Base-by-base conservation (phyloP, 2,113 vertebrate species). In the Lampris incognitus region DNA sequence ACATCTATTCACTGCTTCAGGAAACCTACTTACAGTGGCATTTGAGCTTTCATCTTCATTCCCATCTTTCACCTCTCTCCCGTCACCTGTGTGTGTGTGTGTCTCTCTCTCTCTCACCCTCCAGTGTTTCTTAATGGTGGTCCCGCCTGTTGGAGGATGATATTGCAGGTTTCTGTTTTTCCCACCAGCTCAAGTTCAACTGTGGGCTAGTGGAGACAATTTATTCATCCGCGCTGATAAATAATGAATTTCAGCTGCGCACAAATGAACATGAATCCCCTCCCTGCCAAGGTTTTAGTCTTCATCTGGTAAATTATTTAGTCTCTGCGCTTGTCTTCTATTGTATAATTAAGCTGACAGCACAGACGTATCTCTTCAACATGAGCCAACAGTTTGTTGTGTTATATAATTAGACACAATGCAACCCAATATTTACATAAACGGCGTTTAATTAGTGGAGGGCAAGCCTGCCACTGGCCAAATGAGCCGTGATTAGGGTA, bases 211-310 rank as follows among this genome's bases (percentile, higher is more conserved):
- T 46, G 0, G 72, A 39, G 67, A 91, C 87, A 69, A 90, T 90
- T 85, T 92, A 90, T 89, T 90, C 83, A 60, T 74, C 86, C 74
- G 71, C 79, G 1, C 73, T 70, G 72, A 90, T 91, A 84, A 91
- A 92, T 90, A 89, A 92, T 91, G 85, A 86, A 92, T 91, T 90
- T 87, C 74, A 89, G 91, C 78, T 91, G 78, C n/a, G 52, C 70
- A 72, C 81, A 87, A 88, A 88, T 73, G 69, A 90, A 82, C 55
- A 66, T 74, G 72, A 46, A 59, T 67, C 60, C 6, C 38, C 62
- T 78, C 69, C 64, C 84, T 84, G 84, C 1, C 13, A 81, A 81
- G 89, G 81, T 60, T 86, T 81, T 38, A 60, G 3, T 51, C 76
- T 72, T 61, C 4, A 13, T 54, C 51, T 13, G 4, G 6, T 85